Percentiles rank a stretch among this genome's conserved stretches.
phyloP scores from a whole-genome alignment of 2,113 vertebrate genomes.

The Micromys minutus region DNA sequence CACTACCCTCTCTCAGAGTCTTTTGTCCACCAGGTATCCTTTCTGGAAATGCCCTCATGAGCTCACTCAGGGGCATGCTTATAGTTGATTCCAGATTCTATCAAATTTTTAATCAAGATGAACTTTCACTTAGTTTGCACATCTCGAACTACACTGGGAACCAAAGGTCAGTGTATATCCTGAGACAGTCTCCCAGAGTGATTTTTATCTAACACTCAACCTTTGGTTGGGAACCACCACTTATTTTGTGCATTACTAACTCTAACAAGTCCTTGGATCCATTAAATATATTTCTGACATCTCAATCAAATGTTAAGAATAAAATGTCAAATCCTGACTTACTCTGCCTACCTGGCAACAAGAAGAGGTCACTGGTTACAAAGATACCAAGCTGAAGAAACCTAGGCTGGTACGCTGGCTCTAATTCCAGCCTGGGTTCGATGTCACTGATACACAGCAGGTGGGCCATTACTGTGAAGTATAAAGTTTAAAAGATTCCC shows the following conservation, averaged over 20 bases:
- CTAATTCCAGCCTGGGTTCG: neutral
- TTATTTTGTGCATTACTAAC: neutral
- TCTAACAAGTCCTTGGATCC: neutral
- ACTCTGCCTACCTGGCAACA: neutral
- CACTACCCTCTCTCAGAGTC: neutral
- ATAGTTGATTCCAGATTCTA: neutral
- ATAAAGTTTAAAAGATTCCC: neutral
- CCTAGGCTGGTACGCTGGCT: neutral
- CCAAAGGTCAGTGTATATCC: neutral
- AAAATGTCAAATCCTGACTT: slow-evolving; percentile 21
- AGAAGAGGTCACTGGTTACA: neutral
- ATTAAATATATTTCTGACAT: neutral
- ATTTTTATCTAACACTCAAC: neutral
- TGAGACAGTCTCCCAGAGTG: neutral
- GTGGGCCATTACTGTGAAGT: neutral
- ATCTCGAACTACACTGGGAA: neutral
- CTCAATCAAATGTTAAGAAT: slow-evolving; percentile 29
- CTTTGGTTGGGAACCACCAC: neutral
- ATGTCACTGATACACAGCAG: neutral
- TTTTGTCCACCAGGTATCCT: neutral
- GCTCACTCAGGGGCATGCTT: neutral
- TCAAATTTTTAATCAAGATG: no score
- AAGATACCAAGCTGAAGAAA: neutral
- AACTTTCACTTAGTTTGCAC: no score
- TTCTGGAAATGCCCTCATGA: neutral